Percentiles rank a stretch among this genome's conserved stretches.
Evolutionary conservation across 2,797 vertebrate genomes (phyloP).

Genomic region (Clamator glandarius): DNA sequence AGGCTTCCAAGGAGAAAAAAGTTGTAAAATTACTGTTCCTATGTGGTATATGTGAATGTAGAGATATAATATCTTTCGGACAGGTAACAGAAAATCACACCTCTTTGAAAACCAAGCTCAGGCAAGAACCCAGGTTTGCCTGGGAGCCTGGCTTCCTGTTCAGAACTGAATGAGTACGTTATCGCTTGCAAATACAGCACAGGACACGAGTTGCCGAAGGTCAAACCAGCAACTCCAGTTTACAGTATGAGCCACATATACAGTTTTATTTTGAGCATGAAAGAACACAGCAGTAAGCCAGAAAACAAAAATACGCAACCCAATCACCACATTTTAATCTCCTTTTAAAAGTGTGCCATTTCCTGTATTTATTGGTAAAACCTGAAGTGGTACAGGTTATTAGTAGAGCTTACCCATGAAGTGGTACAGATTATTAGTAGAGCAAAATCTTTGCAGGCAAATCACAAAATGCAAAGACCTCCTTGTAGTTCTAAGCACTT

Average conservation of each 20-base stretch:
- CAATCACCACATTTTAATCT: slow-evolving; percentile 14
- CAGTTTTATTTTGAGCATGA: slow-evolving; percentile 22
- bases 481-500: slow-evolving; percentile 10
- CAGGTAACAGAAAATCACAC: neutral
- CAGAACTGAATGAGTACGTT: neutral
- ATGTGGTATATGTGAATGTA: neutral
- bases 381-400: neutral
- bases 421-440: neutral
- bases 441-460: slow-evolving; percentile 8
- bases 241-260: neutral
- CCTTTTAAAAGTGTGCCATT: slow-evolving; percentile 31
- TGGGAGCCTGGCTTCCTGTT: neutral
- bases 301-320: neutral
- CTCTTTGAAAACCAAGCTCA: neutral
- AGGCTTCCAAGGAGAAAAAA: neutral
- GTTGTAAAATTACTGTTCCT: neutral
- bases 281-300: slow-evolving; percentile 6
- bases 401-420: neutral
- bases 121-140: neutral
- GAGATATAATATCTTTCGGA: neutral
- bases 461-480: slow-evolving; percentile 15
- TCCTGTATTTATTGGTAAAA: slow-evolving; percentile 32
- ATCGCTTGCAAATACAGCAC: neutral
- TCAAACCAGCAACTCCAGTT: neutral
- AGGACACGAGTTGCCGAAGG: neutral